Evolutionary conservation across 2,888 invertebrate species (phyloP).

Genomic region (Drosophila affinis): DNA sequence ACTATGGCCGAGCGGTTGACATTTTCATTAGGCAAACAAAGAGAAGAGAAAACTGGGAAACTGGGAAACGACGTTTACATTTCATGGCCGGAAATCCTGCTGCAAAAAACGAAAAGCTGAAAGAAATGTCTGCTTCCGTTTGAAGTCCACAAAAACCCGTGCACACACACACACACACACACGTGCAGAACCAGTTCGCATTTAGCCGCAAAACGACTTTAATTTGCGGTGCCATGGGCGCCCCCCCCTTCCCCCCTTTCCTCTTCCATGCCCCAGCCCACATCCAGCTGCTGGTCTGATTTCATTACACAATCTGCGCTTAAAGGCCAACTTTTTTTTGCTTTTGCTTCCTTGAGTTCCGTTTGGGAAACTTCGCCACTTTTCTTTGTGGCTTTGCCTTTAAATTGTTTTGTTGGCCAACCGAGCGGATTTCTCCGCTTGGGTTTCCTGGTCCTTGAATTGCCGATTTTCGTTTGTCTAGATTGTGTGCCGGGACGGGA

Average conservation of each 20-base stretch:
- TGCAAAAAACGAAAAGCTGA: conserved; percentile 54
- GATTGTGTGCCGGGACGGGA: conserved; percentile 4
- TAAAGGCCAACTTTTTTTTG: conserved; percentile 40
- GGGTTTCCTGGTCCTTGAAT: conserved; percentile 40
- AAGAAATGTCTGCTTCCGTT: conserved; percentile 70
- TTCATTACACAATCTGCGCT: conserved; percentile 69
- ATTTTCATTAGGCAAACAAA: conserved; percentile 55
- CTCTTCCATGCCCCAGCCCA: not conserved
- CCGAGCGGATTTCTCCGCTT: conserved; percentile 30
- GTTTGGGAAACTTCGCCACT: conserved; percentile 52
- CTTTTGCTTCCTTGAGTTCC: conserved; percentile 40
- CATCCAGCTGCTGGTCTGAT: conserved; percentile 58
- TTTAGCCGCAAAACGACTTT: conserved; percentile 73
- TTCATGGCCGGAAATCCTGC: conserved; percentile 66
- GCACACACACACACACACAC: conserved; percentile 18
- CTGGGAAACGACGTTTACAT: conserved; percentile 64
- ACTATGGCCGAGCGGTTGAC: conserved; percentile 47
- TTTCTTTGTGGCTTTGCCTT: conserved; percentile 61
- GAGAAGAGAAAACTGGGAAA: conserved; percentile 20
- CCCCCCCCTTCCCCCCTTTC: not conserved
- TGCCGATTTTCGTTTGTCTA: conserved; percentile 32
- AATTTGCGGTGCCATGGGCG: conserved; percentile 67
- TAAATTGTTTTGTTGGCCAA: conserved; percentile 66
- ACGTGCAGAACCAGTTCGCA: conserved; percentile 32
- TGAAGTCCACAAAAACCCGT: conserved; percentile 43